Percentiles rank a stretch among this genome's conserved stretches.
Conservation (phyloP, 2,888 invertebrate species). For the Invenusta paracnida region DNA sequence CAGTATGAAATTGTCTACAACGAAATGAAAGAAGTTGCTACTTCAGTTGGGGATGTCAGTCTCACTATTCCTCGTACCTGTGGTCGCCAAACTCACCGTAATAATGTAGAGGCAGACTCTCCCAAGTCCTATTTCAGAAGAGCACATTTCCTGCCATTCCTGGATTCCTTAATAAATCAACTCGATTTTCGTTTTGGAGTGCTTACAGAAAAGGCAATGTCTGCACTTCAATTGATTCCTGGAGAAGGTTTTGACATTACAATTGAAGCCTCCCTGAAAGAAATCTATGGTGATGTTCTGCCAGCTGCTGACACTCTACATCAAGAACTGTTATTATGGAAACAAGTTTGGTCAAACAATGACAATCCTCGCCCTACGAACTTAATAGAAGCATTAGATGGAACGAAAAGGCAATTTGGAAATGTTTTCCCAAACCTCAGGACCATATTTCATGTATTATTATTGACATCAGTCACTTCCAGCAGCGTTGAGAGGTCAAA, state of each 20-base stretch:
- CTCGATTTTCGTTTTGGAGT: background rate
- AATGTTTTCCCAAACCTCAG: too few relatives aligned
- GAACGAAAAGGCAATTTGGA: too few relatives aligned
- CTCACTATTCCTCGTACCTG: background rate
- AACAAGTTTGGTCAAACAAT: background rate
- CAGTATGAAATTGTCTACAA: background rate
- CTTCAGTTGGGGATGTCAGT: background rate
- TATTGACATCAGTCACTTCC: too few relatives aligned
- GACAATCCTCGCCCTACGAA: background rate
- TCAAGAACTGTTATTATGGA: background rate
- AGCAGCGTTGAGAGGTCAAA: too few relatives aligned
- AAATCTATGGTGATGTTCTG: background rate
- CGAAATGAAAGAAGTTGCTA: background rate
- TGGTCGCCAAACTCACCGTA: background rate
- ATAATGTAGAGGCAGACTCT: background rate
- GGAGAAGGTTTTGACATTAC: background rate
- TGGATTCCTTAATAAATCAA: background rate
- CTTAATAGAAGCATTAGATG: background rate
- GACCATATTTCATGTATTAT: too few relatives aligned
- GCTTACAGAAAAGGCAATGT: background rate
- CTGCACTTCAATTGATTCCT: background rate
- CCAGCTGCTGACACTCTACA: background rate
- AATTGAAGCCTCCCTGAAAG: background rate
- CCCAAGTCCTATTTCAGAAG: background rate
- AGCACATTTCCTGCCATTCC: background rate